A percentile compares a stretch with the other conserved stretches of the same genome.
Evolutionary conservation across 2,113 vertebrate genomes (phyloP).

Genomic region (Rhinichthys klamathensis): DNA sequence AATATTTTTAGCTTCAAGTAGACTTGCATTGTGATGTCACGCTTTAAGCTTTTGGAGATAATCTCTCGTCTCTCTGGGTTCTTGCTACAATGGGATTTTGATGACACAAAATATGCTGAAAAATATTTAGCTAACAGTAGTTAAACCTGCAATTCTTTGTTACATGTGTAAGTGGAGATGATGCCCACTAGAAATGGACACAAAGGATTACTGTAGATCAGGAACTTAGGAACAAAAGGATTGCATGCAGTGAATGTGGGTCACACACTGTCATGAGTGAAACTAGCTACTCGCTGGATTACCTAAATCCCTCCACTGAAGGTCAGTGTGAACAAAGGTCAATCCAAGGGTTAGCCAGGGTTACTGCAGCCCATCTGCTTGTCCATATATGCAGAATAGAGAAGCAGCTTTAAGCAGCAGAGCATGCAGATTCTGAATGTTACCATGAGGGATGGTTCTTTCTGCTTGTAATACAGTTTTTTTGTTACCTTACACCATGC

Average conservation of each 20-base stretch:
- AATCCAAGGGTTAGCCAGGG: conserved; percentile 40
- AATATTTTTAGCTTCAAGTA: conserved; percentile 53
- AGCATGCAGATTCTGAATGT: not conserved
- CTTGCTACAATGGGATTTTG: conserved; percentile 27
- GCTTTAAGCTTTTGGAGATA: conserved; percentile 45
- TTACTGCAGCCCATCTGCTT: conserved; percentile 35
- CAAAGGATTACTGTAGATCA: conserved; percentile 66
- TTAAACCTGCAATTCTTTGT: not conserved
- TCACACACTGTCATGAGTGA: conserved; percentile 67
- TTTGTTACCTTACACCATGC: not conserved
- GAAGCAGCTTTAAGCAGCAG: not conserved
- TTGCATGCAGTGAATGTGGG: conserved; percentile 71
- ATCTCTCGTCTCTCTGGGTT: conserved; percentile 43
- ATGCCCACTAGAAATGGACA: conserved; percentile 62
- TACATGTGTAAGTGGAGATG: conserved; percentile 56
- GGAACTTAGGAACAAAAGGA: conserved; percentile 72
- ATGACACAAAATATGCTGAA: conserved; percentile 23
- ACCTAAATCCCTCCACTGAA: conserved; percentile 60
- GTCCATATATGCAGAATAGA: not conserved
- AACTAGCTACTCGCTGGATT: conserved; percentile 62
- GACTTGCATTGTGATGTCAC: conserved; percentile 6
- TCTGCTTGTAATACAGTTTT: not conserved
- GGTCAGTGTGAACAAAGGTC: conserved; percentile 45
- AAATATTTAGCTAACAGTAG: conserved; percentile 41
- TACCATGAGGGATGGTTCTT: not conserved